Conservation (phyloP, 2,797 vertebrate species). For the Crocodylus rhombifer region DNA sequence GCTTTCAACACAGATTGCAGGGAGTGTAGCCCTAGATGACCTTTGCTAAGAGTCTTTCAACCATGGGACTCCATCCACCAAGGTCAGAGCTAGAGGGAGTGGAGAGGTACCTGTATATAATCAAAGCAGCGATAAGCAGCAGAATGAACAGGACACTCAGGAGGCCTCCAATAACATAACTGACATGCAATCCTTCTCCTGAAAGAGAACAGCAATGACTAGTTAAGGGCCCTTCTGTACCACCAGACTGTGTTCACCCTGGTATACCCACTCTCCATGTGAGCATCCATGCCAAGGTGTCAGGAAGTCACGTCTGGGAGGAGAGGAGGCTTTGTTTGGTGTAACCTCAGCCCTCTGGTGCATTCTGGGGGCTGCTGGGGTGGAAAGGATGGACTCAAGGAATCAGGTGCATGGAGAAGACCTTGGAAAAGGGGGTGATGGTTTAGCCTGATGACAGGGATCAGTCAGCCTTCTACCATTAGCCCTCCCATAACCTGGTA, state of each 20-base stretch:
- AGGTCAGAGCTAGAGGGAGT: not conserved
- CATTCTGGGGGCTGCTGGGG: too few species aligned
- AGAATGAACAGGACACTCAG: conserved; percentile 93
- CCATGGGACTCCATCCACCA: not conserved
- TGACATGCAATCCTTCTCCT: conserved; percentile 95
- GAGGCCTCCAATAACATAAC: conserved; percentile 93
- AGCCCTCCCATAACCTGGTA: not conserved
- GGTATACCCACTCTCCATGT: not conserved
- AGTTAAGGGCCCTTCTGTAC: not conserved
- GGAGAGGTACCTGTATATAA: conserved; percentile 91
- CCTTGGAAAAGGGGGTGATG: not conserved
- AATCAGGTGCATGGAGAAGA: not conserved
- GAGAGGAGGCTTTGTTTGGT: not conserved
- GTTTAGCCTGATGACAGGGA: not conserved
- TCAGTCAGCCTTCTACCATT: not conserved
- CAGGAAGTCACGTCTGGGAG: not conserved
- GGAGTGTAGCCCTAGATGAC: not conserved
- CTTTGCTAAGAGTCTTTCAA: not conserved
- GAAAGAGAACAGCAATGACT: conserved; percentile 35
- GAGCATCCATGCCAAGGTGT: not conserved
- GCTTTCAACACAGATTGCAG: not conserved
- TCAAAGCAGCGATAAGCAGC: conserved; percentile 90
- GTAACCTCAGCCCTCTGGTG: not conserved
- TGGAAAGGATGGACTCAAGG: not conserved
- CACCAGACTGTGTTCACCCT: not conserved